Conservation (phyloP, 2,888 invertebrate genomes). For the Gortyna flavago region DNA sequence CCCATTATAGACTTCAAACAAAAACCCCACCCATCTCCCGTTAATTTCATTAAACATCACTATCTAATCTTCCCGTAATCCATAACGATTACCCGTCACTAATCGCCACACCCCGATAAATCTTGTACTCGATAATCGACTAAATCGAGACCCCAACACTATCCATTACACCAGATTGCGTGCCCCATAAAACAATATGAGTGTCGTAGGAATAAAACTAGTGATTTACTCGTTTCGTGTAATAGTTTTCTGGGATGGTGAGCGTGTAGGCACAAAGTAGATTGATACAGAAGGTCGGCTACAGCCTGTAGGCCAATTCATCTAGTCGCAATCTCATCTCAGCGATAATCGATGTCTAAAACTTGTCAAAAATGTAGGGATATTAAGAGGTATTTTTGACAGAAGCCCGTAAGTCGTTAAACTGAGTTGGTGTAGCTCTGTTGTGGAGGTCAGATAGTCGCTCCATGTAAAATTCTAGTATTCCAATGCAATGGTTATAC, state of each 20-base stretch:
- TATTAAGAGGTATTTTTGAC: too few relatives aligned
- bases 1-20: not conserved
- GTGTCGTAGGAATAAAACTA: constrained; percentile 65
- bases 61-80: constrained; percentile 41
- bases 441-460: too few relatives aligned
- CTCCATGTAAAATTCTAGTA: not conserved
- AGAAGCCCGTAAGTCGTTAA: too few relatives aligned
- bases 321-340: too few relatives aligned
- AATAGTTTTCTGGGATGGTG: constrained; percentile 59
- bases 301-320: too few relatives aligned
- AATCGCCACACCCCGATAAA: constrained; percentile 57
- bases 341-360: too few relatives aligned
- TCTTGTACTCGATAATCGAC: constrained; percentile 58
- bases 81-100: constrained; percentile 56
- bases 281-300: constrained; percentile 11
- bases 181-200: constrained; percentile 73
- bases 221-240: constrained; percentile 61
- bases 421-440: too few relatives aligned
- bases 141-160: constrained; percentile 56
- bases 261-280: not conserved
- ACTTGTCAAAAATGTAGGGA: too few relatives aligned
- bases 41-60: constrained; percentile 38
- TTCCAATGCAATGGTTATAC: not conserved
- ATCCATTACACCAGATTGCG: constrained; percentile 70
- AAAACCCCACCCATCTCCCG: constrained; percentile 7